phyloP scores from a whole-genome alignment of 2,113 vertebrate species.

The Siniperca knerii region DNA sequence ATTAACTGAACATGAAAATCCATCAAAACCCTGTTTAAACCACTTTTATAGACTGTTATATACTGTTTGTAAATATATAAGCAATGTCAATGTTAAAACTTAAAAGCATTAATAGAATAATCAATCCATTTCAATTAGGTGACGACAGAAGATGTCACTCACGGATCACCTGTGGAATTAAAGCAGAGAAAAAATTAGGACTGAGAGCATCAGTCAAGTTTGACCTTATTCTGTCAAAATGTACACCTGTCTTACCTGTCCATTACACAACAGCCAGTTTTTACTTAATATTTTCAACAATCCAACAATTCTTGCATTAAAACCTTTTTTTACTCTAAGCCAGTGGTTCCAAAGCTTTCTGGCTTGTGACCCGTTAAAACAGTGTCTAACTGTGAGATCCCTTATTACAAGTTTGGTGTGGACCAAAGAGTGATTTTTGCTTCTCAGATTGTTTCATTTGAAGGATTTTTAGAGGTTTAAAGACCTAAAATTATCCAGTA shows the following conservation, averaged over 20 bases:
- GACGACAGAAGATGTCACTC: conserved; percentile 41
- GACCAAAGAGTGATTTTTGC: not conserved
- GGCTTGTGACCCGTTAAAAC: not conserved
- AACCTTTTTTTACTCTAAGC: not conserved
- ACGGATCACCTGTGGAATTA: conserved; percentile 72
- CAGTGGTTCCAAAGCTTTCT: not conserved
- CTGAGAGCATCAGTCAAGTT: not conserved
- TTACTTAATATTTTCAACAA: not conserved
- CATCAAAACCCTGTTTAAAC: conserved; percentile 60
- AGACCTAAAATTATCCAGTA: not conserved
- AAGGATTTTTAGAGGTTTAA: not conserved
- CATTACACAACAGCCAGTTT: not conserved
- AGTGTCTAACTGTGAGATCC: not conserved
- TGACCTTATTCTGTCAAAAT: conserved; percentile 28
- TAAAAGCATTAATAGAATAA: conserved; percentile 9
- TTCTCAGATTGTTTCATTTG: not conserved
- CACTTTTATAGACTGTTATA: conserved; percentile 31
- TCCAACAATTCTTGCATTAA: not conserved
- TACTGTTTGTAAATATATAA: conserved; percentile 29
- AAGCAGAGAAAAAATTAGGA: conserved; percentile 40
- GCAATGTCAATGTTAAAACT: conserved; percentile 13
- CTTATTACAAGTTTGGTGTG: not conserved
- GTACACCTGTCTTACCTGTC: not conserved
- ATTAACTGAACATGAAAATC: conserved; percentile 30
- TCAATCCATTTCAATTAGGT: not conserved